Percentiles rank a stretch among this genome's conserved stretches.
phyloP scores from a whole-genome alignment of 2,888 invertebrate genomes.

The Drosophila mulleri region DNA sequence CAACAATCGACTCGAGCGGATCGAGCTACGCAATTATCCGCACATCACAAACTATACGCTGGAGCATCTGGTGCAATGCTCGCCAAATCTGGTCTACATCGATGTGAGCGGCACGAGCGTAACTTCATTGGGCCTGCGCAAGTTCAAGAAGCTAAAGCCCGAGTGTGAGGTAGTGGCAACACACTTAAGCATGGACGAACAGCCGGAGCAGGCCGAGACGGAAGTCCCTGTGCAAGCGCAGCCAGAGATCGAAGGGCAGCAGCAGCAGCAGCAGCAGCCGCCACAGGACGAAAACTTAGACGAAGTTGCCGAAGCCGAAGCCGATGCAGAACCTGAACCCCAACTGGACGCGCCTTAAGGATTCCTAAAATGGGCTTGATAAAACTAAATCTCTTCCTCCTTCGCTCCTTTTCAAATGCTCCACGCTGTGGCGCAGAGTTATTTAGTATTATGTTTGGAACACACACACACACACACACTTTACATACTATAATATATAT shows the following conservation, averaged over 20 bases:
- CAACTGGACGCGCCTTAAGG: conserved; percentile 21
- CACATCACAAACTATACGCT: conserved; percentile 88
- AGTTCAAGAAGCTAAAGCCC: conserved; percentile 87
- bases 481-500: conserved; percentile 14
- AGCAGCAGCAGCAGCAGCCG: not conserved
- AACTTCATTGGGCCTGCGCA: conserved; percentile 87
- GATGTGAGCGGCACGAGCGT: conserved; percentile 90
- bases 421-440: conserved; percentile 49
- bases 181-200: conserved; percentile 59
- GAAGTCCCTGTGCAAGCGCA: conserved; percentile 6
- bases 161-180: conserved; percentile 86
- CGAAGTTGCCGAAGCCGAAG: not conserved
- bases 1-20: conserved; percentile 86
- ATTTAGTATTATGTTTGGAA: conserved; percentile 67
- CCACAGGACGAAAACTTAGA: not conserved
- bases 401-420: conserved; percentile 9
- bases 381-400: conserved; percentile 2
- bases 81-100: conserved; percentile 87
- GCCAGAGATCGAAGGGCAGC: not conserved
- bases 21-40: conserved; percentile 87
- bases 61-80: conserved; percentile 87
- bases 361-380: conserved; percentile 13
- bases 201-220: conserved; percentile 17
- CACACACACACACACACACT: conserved; percentile 35
- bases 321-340: not conserved